Conservation (phyloP, 2,888 invertebrate species). For the Eueremaeus valkanovi region DNA sequence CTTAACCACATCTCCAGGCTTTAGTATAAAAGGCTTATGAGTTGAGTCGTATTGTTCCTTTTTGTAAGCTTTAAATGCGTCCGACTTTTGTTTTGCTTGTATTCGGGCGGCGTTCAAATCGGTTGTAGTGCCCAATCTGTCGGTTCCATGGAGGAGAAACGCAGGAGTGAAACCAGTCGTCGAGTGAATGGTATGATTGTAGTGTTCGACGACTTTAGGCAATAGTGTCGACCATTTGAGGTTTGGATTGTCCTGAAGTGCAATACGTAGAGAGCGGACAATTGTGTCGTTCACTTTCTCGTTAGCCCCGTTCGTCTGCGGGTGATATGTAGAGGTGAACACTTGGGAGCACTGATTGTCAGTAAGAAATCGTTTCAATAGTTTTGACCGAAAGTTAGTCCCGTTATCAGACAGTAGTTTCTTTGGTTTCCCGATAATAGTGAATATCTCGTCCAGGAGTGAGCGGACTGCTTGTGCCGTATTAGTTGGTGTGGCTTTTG, state of each 20-base stretch:
- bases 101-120: neutral
- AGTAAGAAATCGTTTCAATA: neutral
- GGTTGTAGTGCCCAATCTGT: neutral
- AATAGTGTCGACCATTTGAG: slow-evolving; percentile 12
- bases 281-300: too few relatives aligned
- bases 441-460: neutral
- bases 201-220: neutral
- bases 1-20: neutral
- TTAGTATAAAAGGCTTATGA: neutral
- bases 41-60: neutral
- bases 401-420: neutral
- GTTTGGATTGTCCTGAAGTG: neutral
- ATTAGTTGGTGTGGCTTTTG: neutral
- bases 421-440: neutral
- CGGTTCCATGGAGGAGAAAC: slow-evolving; percentile 12
- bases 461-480: neutral
- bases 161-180: slow-evolving; percentile 16
- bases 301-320: too few relatives aligned
- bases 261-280: neutral
- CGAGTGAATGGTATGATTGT: slow-evolving; percentile 25
- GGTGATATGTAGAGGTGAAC: neutral
- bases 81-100: neutral
- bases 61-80: neutral
- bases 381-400: neutral
- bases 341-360: neutral